Base-by-base conservation (phyloP, 1,140 invertebrate genomes). In the Lutraria rhynchaena region DNA sequence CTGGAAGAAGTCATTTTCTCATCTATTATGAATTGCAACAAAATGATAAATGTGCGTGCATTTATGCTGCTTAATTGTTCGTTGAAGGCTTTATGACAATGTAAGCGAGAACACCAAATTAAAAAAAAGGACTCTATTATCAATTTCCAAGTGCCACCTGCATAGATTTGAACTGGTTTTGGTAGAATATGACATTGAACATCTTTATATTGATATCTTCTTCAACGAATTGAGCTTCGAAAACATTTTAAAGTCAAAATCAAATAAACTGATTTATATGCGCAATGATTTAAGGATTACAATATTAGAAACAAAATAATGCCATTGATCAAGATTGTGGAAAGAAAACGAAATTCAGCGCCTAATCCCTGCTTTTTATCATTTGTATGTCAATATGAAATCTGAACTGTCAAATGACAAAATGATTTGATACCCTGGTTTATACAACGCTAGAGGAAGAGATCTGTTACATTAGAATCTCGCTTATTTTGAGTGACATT, bases 231-330 rank as follows among this genome's bases (percentile, higher is more conserved):
- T 58, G 35, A 44, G 65, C 63, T 31, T 58, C 65, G 63, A 69
- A 70, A 70, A 69, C 76, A 51, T 44, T 69, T 69, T 80, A 69
- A 80, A 80, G 76, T 80, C 76, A 80, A 80, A 70, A 67, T 80
- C 76, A 80, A 80, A 80, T 80, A 80, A 69, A 80, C 63, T 70
- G 76, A 80, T 80, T 80, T 70, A 80, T 69, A 57, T 60, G 27
- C 22, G 33, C 53, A 80, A 80, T 80, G 76, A 80, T 80, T 80
- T 80, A 69, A 46, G 76, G 76, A 80, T 80, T 80, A 80, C 65
- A 80, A 41, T 80, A 80, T 80, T 80, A 80, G 76, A 80, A 80
- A 80, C 76, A 80, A 70, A 80, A 80, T 80, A 80, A 80, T 80
- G 63, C 46, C 65, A 80, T 80, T 80, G 76, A 80, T 80, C 60